Evolutionary conservation across 92 coral and sea anemone genomes (phyloP).

Genomic region (Parazoanthus darwini): DNA sequence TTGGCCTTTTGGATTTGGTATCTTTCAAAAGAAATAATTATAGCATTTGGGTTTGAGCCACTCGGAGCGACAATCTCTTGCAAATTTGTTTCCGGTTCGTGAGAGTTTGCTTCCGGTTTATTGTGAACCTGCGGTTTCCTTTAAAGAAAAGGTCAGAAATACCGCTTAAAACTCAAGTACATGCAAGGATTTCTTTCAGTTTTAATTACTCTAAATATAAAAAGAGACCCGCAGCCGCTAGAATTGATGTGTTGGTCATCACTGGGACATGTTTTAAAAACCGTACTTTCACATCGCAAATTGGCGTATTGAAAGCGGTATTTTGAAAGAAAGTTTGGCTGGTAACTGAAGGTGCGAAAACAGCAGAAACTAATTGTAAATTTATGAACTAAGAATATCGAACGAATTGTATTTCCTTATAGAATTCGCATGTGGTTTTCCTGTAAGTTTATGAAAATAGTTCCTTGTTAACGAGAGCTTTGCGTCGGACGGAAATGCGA

Average conservation of each 20-base stretch:
- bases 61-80: neutral
- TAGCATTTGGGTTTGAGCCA: neutral
- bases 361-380: slow-evolving; percentile 58
- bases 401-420: slow-evolving; percentile 37
- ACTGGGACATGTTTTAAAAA: neutral
- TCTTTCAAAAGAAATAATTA: neutral
- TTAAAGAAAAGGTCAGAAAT: slow-evolving; percentile 33
- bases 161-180: slow-evolving; percentile 31
- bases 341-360: slow-evolving; percentile 46
- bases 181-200: neutral
- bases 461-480: slow-evolving; percentile 17
- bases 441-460: slow-evolving; percentile 36
- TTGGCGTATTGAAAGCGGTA: slow-evolving; percentile 59
- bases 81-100: slow-evolving; percentile 67
- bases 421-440: slow-evolving; percentile 50
- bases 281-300: slow-evolving; percentile 45
- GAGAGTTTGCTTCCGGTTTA: slow-evolving; percentile 73
- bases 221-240: neutral
- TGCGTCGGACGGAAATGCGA: slow-evolving; percentile 52
- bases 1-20: slow-evolving; percentile 2
- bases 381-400: slow-evolving; percentile 52
- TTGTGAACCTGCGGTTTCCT: slow-evolving; percentile 30
- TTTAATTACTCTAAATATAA: slow-evolving; percentile 13
- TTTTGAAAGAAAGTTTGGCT: slow-evolving; percentile 52
- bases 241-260: slow-evolving; percentile 3